Evolutionary conservation across 2,113 vertebrate species (phyloP).

Genomic region (Chinchilla lanigera): DNA sequence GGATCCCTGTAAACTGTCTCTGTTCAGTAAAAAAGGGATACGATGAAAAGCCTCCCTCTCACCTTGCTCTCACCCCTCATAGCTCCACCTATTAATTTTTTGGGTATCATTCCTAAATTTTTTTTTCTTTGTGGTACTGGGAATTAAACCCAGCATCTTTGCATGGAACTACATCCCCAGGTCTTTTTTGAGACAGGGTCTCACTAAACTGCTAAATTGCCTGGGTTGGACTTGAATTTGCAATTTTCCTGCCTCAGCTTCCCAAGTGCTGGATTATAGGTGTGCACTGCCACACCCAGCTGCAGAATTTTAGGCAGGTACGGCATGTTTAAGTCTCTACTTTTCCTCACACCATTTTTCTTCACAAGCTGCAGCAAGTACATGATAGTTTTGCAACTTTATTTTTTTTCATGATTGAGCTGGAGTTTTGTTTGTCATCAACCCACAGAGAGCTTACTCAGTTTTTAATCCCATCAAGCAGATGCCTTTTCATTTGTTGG

Average conservation of each 20-base stretch:
- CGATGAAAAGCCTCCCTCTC: background rate
- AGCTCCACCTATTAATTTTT: background rate
- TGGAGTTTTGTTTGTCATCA: background rate
- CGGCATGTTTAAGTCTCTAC: background rate
- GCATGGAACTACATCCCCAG: background rate
- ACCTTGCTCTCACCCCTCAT: background rate
- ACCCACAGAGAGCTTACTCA: background rate
- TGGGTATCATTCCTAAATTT: background rate
- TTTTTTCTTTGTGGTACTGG: background rate
- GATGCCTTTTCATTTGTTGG: background rate
- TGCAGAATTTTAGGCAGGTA: background rate
- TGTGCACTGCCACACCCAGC: background rate
- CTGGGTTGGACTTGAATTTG: background rate
- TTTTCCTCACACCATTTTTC: background rate
- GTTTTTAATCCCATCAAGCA: background rate
- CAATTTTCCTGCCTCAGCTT: background rate
- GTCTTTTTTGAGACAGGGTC: background rate
- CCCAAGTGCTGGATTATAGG: background rate
- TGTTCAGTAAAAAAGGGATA: background rate
- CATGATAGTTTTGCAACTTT: background rate
- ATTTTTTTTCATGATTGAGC: background rate
- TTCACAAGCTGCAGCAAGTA: background rate
- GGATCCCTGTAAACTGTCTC: background rate
- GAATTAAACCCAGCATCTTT: background rate
- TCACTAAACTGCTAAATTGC: background rate